Evolutionary conservation across 2,113 vertebrate genomes (phyloP).

Genomic region (Sclerurus mexicanus): DNA sequence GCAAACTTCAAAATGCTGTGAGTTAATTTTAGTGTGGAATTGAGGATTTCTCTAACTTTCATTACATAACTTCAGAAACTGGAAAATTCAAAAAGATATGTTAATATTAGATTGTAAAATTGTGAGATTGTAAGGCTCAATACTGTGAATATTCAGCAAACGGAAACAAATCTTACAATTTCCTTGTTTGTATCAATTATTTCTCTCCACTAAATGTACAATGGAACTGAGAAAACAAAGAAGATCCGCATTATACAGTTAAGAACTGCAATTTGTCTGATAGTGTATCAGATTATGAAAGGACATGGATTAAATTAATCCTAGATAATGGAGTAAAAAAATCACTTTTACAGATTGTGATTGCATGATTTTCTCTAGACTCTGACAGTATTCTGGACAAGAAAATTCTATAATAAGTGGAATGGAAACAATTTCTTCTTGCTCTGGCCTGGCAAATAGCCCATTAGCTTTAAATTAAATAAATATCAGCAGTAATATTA

Average conservation of each 20-base stretch:
- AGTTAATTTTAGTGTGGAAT: background rate
- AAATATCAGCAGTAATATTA: constrained; percentile 70
- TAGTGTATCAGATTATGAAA: background rate
- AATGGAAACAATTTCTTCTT: constrained; percentile 43
- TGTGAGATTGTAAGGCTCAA: background rate
- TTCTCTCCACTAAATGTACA: background rate
- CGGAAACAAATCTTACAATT: background rate
- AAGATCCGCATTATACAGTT: background rate
- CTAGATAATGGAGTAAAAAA: background rate
- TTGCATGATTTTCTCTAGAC: background rate
- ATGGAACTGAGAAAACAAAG: background rate
- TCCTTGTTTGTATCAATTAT: background rate
- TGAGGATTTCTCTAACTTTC: background rate
- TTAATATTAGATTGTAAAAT: background rate
- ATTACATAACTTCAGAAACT: background rate
- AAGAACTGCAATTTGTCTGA: background rate
- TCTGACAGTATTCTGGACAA: background rate
- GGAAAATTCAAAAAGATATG: background rate
- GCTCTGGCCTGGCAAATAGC: constrained; percentile 30
- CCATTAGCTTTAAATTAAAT: constrained; percentile 71
- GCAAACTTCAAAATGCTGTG: background rate
- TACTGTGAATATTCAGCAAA: background rate
- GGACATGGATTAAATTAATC: background rate
- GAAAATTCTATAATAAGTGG: background rate
- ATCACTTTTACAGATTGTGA: background rate